Evolutionary conservation across 2,113 vertebrate species (phyloP).

Genomic region (Morone chrysops): DNA sequence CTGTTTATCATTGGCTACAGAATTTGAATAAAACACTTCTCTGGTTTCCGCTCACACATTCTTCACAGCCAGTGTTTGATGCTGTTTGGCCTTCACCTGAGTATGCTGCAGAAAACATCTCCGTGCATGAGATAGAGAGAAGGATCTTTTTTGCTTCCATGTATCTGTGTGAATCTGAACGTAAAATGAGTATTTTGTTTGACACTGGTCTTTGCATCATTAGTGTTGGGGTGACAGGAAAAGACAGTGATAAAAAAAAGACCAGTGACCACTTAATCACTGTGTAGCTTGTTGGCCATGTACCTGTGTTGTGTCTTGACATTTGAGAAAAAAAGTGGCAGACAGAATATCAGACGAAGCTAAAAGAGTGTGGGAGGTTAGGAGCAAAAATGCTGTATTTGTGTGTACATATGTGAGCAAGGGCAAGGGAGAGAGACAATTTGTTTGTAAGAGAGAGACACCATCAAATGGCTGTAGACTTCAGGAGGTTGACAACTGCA

Average conservation of each 20-base stretch:
- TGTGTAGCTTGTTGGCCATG: conserved; percentile 18
- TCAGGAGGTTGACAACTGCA: conserved; percentile 65
- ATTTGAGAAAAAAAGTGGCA: conserved; percentile 39
- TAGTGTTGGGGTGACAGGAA: background rate
- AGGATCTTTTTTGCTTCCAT: conserved; percentile 1
- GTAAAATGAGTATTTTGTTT: background rate
- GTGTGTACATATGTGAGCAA: conserved; percentile 30
- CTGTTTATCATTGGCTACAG: conserved; percentile 8
- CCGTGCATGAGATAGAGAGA: background rate
- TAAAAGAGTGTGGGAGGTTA: conserved; percentile 50
- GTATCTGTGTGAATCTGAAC: background rate
- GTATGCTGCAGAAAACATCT: conserved; percentile 6
- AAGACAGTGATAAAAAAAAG: background rate
- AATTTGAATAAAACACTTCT: conserved; percentile 17
- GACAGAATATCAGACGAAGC: conserved; percentile 51
- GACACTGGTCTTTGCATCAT: background rate
- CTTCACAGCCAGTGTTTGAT: conserved; percentile 23
- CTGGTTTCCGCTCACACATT: conserved; percentile 29
- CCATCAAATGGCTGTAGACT: conserved; percentile 59
- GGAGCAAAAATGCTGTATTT: conserved; percentile 32
- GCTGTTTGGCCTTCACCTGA: conserved; percentile 25
- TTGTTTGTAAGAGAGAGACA: conserved; percentile 51
- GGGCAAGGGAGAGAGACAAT: conserved; percentile 36
- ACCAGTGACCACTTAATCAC: conserved; percentile 36
- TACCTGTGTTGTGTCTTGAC: conserved; percentile 54